Evolutionary conservation across 2,797 vertebrate genomes (phyloP), one percentile per base, ranked within the genome.

Genomic region (Gila robusta): DNA sequence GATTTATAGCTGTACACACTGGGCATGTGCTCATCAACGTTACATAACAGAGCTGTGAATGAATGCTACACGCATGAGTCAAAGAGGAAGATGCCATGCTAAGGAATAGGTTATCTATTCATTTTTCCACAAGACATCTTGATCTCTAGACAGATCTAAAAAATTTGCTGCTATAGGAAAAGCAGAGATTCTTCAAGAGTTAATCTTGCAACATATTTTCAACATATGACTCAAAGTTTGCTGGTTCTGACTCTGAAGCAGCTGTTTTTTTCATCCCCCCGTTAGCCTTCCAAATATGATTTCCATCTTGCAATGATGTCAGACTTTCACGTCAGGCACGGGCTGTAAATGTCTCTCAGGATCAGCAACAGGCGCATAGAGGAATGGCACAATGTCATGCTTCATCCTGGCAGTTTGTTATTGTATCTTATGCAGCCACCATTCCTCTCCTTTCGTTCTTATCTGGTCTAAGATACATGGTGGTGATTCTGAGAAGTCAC

Each of bases 281-380:
- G 71, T 41, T 35, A 70, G 41, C 44, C 59, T 16, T 89, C 85
- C 66, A 52, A 88, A 92, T 91, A 73, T 90, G 91, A 92, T 93
- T 91, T 89, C 66, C 82, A 87, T 91, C 71, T 67, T 86, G 79
- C 56, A 28, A 77, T 78, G 89, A 91, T 19, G 83, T 83, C 44
- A 90, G 80, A 86, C 80, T 49, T 52, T 89, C 66, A 79, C 7
- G 69, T 85, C 44, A 62, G 59, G 79, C 83, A 66, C 49, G 66
- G 62, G 74, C 82, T 79, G 87, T 89, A 91, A 91, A 90, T 6
- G 86, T 92, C 87, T 77, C 47, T 0, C 8, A 41, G 67, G 89
- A 92, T 92, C 85, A 90, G 47, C 69, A 78, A 73, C 56, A 83
- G 76, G 69, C 79, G 32, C 78, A 69, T 54, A 76, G 84, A 70